Base-by-base conservation (phyloP, 2,888 invertebrate species). In the Eupithecia abbreviata region DNA sequence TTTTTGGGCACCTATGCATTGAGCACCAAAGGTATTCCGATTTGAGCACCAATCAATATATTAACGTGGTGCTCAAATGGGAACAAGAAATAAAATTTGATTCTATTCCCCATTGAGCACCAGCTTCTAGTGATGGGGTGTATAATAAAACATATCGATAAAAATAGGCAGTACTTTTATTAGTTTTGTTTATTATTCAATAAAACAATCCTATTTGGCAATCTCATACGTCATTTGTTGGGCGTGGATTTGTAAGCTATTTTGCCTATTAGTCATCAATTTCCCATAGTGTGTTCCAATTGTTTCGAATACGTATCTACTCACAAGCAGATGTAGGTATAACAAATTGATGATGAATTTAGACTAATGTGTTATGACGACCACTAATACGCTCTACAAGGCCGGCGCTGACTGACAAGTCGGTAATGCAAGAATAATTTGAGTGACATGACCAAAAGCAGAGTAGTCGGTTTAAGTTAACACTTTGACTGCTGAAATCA, bases 221-320 rank as follows among this genome's bases (percentile, higher is more conserved):
- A 55, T 74, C 41, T 51, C 72, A 55, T 30, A 73, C 12, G 51
- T 70, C 42, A 70, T 73, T 73, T 51, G 18, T 10, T 65, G 18
- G 62, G 51, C 62, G 51, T 12, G 51, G 71, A 78, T 73, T 75
- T 41, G 58, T 13, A 30, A 72, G 43, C 76, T 45, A 75, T 77
- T 78, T 70, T 78, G 72, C 18, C n/a, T 41, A 69, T 72, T 76
- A 76, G 72, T 58, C 70, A 74, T 72, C 73, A 9, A 66, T 74
- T 74, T 76, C 71, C 45, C 73, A 73, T 75, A 74, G 69, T 51
- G 70, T 75, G 74, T 79, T 73, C 66, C 70, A 55, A 74, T 72
- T 79, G 77, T 69, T 78, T 65, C 66, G 62, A 75, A n/a, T 74
- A 49, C 58, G 47, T 45, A 30, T 30, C 30, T 30, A 10, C 30